Evolutionary conservation across 1,140 invertebrate genomes (phyloP).

Genomic region (Phocides pigmalion): DNA sequence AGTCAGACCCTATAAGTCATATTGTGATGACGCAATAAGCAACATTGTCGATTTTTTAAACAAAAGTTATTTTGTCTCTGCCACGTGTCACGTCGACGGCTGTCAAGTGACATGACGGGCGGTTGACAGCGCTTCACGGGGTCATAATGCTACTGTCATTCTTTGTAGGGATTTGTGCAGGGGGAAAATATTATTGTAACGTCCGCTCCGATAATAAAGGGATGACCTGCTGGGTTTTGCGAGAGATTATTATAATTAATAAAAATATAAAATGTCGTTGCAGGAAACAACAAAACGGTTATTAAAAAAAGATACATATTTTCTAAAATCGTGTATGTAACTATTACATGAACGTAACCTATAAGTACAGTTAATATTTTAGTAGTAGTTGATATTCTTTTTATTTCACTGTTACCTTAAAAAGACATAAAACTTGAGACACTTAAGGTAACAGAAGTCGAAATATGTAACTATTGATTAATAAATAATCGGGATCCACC

Average conservation of each 20-base stretch:
- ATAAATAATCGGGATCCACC: too few relatives aligned
- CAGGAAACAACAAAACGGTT: too few relatives aligned
- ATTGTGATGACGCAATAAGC: neutral
- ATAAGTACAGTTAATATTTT: too few relatives aligned
- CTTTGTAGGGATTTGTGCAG: constrained; percentile 20
- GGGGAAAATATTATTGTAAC: constrained; percentile 29
- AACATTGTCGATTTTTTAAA: constrained; percentile 23
- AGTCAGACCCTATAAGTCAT: too few relatives aligned
- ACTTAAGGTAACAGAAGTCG: too few relatives aligned
- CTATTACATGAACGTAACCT: too few relatives aligned
- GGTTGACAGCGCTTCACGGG: constrained; percentile 26
- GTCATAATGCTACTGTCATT: constrained; percentile 30
- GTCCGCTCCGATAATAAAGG: constrained; percentile 21
- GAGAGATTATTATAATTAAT: constrained; percentile 16
- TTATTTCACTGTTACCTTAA: too few relatives aligned
- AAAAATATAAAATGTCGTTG: constrained; percentile 2
- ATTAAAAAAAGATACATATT: too few relatives aligned
- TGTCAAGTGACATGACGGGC: constrained; percentile 21
- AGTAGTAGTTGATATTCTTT: too few relatives aligned
- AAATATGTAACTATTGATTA: too few relatives aligned
- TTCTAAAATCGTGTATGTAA: too few relatives aligned
- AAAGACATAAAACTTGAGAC: too few relatives aligned
- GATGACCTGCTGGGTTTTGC: constrained; percentile 20
- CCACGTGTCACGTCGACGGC: constrained; percentile 24
- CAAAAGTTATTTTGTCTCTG: constrained; percentile 23